Percentiles rank a stretch among this genome's conserved stretches.
Conservation (phyloP, 2,797 vertebrate genomes). For the Bradypodion ventrale region DNA sequence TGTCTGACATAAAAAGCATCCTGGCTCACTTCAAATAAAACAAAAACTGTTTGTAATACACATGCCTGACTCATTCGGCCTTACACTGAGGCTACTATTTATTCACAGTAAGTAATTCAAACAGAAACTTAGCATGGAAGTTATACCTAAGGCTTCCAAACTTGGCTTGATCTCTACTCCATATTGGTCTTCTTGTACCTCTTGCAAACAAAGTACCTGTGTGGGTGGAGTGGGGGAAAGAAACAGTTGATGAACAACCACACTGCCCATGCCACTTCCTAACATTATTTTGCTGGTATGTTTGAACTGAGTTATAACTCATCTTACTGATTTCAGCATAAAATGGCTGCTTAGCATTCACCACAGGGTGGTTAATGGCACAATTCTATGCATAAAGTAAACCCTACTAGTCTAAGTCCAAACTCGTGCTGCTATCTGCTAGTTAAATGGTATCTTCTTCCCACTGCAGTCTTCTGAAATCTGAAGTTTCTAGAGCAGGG, state of each 20-base stretch:
- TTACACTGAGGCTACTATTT: background rate
- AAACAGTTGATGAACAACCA: background rate
- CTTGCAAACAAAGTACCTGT: constrained; percentile 95
- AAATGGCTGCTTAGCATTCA: no score
- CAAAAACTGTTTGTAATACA: no score
- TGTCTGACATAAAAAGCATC: background rate
- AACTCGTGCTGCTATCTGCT: background rate
- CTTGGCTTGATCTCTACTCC: constrained; percentile 86
- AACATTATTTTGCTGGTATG: background rate
- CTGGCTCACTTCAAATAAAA: background rate
- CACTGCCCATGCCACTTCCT: background rate
- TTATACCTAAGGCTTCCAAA: constrained; percentile 87
- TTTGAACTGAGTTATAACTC: background rate
- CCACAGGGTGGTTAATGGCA: background rate
- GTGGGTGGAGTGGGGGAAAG: constrained; percentile 22
- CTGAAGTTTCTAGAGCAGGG: no score
- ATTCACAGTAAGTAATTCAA: background rate
- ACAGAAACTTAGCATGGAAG: background rate
- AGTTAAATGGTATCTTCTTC: background rate
- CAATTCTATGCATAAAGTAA: background rate
- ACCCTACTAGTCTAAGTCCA: no score
- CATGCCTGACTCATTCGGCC: background rate
- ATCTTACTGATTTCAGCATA: background rate
- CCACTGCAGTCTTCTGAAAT: background rate
- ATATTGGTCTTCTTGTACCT: constrained; percentile 95